Conservation (phyloP, 92 coral and sea anemone species). For the Palythoa caribaeorum region DNA sequence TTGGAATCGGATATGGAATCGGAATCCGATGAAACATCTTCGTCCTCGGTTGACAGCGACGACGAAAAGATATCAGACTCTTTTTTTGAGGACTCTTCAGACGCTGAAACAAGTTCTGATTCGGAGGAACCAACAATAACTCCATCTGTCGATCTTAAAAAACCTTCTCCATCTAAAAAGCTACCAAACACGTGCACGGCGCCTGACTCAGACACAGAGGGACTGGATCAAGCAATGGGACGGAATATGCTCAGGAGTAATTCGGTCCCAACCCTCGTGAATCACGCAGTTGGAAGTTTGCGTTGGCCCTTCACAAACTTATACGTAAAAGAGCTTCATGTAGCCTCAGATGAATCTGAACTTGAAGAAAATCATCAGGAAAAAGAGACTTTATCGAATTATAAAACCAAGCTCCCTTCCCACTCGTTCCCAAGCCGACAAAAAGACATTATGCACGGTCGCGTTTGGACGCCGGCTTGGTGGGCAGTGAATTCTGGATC, state of each 20-base stretch:
- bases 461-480: constrained; percentile 45
- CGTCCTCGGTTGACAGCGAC: constrained; percentile 36
- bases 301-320: constrained; percentile 34
- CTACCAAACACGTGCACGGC: not conserved
- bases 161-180: not conserved
- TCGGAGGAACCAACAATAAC: not conserved
- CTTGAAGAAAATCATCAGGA: constrained; percentile 12
- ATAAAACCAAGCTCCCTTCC: not conserved
- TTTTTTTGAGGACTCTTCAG: constrained; percentile 17
- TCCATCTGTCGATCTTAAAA: not conserved
- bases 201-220: not conserved
- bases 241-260: not conserved
- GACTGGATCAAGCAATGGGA: not conserved
- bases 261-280: constrained; percentile 20
- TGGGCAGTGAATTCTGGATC: constrained; percentile 25
- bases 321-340: constrained; percentile 30
- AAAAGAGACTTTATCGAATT: not conserved
- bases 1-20: not conserved
- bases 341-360: constrained; percentile 7
- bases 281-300: constrained; percentile 7
- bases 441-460: constrained; percentile 29
- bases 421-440: constrained; percentile 34
- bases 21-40: not conserved
- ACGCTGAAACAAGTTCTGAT: not conserved
- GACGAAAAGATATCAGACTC: constrained; percentile 29